These are phyloP conservation scores for Anniella stebbinsi DNA, from an alignment of 2,797 vertebrate species.

Conservation along the genomic window DNA sequence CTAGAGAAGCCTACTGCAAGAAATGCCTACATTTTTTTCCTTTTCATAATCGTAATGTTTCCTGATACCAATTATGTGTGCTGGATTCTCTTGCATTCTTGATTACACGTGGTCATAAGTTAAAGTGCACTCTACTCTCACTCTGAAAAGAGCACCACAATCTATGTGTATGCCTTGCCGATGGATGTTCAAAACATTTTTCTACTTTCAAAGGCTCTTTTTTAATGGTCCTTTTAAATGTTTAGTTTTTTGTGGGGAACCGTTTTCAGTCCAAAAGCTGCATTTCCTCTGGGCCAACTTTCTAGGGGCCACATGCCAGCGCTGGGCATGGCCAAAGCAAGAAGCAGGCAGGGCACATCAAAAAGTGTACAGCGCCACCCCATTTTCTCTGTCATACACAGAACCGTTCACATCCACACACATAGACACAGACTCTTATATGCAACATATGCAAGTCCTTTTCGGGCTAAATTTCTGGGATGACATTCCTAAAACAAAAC, in stretches of 20 bases:
- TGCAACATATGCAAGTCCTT: neutral
- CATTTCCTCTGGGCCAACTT: neutral
- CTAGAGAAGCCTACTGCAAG: neutral
- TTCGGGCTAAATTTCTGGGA: neutral
- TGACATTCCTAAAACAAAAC: neutral
- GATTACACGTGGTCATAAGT: neutral
- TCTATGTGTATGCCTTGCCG: neutral
- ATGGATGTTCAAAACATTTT: neutral
- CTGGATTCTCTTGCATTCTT: neutral
- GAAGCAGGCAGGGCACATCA: neutral
- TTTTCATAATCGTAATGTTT: slow-evolving; percentile 18
- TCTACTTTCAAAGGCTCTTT: too few species aligned
- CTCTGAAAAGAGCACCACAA: neutral
- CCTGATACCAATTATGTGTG: neutral
- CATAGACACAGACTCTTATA: neutral
- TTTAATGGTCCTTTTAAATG: neutral
- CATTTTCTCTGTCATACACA: too few species aligned
- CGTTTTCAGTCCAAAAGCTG: neutral
- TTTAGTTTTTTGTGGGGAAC: neutral
- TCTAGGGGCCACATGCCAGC: too few species aligned
- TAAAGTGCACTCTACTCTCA: neutral
- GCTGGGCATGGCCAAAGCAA: neutral
- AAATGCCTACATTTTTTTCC: neutral
- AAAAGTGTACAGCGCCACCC: neutral
- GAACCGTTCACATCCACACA: neutral